Base-by-base conservation (phyloP, 1,140 invertebrate genomes). In the Scaptomyza hsui region DNA sequence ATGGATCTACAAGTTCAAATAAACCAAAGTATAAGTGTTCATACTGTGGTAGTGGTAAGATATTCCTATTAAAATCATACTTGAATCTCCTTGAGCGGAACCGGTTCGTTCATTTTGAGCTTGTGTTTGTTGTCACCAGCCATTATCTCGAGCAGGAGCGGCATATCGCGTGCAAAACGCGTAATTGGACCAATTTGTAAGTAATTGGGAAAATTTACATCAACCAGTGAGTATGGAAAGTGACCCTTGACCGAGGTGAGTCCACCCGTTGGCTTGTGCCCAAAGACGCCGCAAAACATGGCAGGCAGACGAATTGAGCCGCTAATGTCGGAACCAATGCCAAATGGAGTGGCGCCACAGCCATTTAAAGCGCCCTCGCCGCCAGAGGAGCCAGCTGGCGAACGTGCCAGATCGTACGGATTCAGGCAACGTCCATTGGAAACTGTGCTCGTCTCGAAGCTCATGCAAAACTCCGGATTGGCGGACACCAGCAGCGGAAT, bases 251-350 rank as follows among this genome's bases (percentile, higher is more conserved):
- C 91, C 0, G 94, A 90, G 41, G 94, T 86, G 16, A 94, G 86
- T 24, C 93, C 94, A 92, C 88, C 92, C 0, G 96, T 95, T 13
- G 97, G 95, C 89, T 97, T 98, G 89, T 97, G 96, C 37, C 97
- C 97, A 90, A 96, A 98, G 6, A 98, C 93, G 15, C 97, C 97
- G 92, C 95, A 96, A 82, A 96, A 97, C 62, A 96, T 93, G 3
- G 96, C 93, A 0, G 97, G 97, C 80, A 99, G 91, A n/a, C 97
- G 93, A 49, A 98, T 96, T 16, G 96, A 98, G 10, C 97, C 95
- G n/a, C 95, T 95, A 44, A 98, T 94, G 89, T 99, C 98, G 0
- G 97, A 97, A 6, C 95, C 96, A 29, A 99, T 91, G 24, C 97
- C 97, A 47, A 98, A 93, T 0, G 96, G 89, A 0, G 96, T 95